Percentiles rank a stretch among this genome's conserved stretches.
Evolutionary conservation across 2,888 invertebrate genomes (phyloP).

Genomic region (Rambutsinella grinnellia): DNA sequence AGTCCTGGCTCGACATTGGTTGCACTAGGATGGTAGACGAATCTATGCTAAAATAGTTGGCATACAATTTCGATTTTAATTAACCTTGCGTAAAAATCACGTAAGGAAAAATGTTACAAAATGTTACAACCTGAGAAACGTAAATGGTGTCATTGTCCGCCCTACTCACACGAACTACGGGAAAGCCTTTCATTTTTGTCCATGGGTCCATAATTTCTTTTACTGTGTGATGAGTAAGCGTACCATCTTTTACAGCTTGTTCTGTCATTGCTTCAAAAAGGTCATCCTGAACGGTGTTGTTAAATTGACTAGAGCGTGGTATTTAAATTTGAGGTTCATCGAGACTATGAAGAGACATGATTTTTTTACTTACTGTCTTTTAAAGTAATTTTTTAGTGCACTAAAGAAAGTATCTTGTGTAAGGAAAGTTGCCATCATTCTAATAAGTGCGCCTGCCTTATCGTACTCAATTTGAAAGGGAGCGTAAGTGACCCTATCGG

Average conservation of each 20-base stretch:
- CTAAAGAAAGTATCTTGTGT: constrained; percentile 25
- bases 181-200: constrained; percentile 63
- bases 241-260: too few relatives aligned
- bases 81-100: too few relatives aligned
- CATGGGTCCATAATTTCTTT: constrained; percentile 65
- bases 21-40: not conserved
- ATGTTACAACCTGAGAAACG: constrained; percentile 64
- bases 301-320: not conserved
- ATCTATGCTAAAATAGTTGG: too few relatives aligned
- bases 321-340: not conserved
- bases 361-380: constrained; percentile 27
- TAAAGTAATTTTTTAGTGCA: constrained; percentile 45
- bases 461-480: constrained; percentile 62
- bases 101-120: too few relatives aligned
- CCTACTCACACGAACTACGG: constrained; percentile 57
- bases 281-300: constrained; percentile 53
- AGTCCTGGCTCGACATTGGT: constrained; percentile 33
- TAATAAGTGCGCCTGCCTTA: constrained; percentile 57
- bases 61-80: too few relatives aligned
- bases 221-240: too few relatives aligned
- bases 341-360: too few relatives aligned
- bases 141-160: constrained; percentile 36
- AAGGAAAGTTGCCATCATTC: constrained; percentile 60
- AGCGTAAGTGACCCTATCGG: too few relatives aligned
- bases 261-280: constrained; percentile 35